Conservation (phyloP, 2,888 invertebrate genomes). For the Ophion obscuratus region DNA sequence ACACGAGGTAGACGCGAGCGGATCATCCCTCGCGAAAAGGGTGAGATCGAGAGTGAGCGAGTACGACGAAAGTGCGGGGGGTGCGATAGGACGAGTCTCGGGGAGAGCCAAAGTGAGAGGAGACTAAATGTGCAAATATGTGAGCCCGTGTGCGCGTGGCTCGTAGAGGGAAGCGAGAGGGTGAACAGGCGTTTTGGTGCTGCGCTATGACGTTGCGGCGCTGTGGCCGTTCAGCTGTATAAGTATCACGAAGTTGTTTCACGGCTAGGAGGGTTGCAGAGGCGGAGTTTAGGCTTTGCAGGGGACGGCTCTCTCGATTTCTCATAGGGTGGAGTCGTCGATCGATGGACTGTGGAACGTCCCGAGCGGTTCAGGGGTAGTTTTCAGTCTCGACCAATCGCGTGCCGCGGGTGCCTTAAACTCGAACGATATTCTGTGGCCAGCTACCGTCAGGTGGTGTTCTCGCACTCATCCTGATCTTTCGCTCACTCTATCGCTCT, state of each 20-base stretch:
- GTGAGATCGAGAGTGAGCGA: conserved; percentile 58
- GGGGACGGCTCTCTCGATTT: conserved; percentile 77
- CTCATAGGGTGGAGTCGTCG: conserved; percentile 80
- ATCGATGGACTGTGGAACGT: conserved; percentile 80
- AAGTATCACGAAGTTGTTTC: conserved; percentile 63
- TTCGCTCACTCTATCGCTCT: conserved; percentile 21
- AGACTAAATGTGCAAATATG: neutral
- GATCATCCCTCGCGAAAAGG: conserved; percentile 43
- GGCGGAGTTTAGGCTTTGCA: conserved; percentile 73
- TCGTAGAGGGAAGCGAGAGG: conserved; percentile 65
- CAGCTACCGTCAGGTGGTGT: conserved; percentile 55
- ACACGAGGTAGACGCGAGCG: conserved; percentile 25
- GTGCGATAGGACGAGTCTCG: conserved; percentile 46
- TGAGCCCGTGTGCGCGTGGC: conserved; percentile 52
- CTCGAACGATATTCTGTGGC: conserved; percentile 77
- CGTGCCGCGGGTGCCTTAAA: conserved; percentile 76
- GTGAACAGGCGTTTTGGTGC: conserved; percentile 9
- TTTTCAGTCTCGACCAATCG: conserved; percentile 77
- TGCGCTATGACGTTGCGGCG: conserved; percentile 23
- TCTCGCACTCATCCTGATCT: conserved; percentile 36
- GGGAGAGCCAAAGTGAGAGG: conserved; percentile 61
- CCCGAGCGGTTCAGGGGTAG: conserved; percentile 76
- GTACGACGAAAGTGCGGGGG: conserved; percentile 26
- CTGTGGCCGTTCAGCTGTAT: conserved; percentile 26
- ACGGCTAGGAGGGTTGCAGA: conserved; percentile 69